Evolutionary conservation across 92 coral and sea anemone genomes (phyloP).

Genomic region (Porites cylindrica): DNA sequence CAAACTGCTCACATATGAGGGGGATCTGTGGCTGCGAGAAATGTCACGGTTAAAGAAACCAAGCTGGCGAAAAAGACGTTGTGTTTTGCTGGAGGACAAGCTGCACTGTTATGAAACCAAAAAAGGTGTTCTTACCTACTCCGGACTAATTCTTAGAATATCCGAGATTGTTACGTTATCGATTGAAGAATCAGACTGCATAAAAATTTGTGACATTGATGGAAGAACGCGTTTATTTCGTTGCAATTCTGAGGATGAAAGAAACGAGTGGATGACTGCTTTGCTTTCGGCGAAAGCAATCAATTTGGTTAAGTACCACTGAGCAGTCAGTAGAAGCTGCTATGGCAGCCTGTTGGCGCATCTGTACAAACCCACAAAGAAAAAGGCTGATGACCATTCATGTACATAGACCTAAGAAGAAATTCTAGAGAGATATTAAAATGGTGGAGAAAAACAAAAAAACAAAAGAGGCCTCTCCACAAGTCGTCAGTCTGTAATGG

Average conservation of each 20-base stretch:
- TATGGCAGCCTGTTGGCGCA: too few relatives aligned
- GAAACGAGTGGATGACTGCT: slow-evolving; percentile 43
- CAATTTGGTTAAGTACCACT: slow-evolving; percentile 16
- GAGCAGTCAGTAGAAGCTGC: neutral
- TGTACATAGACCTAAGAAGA: too few relatives aligned
- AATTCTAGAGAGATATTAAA: too few relatives aligned
- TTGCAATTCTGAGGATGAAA: slow-evolving; percentile 2
- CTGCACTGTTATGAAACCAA: slow-evolving; percentile 32
- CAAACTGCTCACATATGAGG: slow-evolving; percentile 10
- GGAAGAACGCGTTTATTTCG: slow-evolving; percentile 7
- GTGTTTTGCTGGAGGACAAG: slow-evolving; percentile 27
- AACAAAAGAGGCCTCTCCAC: too few relatives aligned
- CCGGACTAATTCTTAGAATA: neutral
- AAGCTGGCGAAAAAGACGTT: slow-evolving; percentile 24
- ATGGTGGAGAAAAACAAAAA: too few relatives aligned
- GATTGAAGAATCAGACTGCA: slow-evolving; percentile 1
- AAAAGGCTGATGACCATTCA: too few relatives aligned
- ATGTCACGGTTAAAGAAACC: slow-evolving; percentile 15
- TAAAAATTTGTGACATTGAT: slow-evolving; percentile 1
- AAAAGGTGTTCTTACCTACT: neutral
- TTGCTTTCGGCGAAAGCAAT: slow-evolving; percentile 32
- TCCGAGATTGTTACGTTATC: slow-evolving; percentile 8
- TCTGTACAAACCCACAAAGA: too few relatives aligned
- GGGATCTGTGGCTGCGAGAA: slow-evolving; percentile 30
- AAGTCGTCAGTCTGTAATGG: too few relatives aligned